Evolutionary conservation across 2,888 invertebrate genomes (phyloP).

Genomic region (Leistus spinibarbis): DNA sequence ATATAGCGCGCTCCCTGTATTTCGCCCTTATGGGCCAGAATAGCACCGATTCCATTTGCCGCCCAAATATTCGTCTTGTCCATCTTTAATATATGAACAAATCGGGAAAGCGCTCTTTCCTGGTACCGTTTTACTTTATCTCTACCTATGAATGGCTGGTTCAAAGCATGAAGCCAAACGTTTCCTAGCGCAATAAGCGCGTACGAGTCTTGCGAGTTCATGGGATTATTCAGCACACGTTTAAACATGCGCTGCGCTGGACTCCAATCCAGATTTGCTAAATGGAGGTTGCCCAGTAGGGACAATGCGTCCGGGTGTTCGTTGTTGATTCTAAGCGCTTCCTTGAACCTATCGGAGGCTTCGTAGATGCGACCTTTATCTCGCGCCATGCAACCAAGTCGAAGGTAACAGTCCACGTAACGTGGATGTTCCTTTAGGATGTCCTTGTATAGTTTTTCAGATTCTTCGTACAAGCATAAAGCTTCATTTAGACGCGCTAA

Average conservation of each 20-base stretch:
- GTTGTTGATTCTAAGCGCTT: conserved; percentile 92
- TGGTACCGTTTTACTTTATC: conserved; percentile 95
- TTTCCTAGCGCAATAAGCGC: conserved; percentile 96
- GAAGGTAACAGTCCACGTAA: conserved; percentile 92
- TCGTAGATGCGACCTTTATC: conserved; percentile 99
- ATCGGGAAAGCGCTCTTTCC: conserved; percentile 91
- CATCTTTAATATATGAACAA: conserved; percentile 87
- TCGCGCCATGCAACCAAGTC: conserved; percentile 96
- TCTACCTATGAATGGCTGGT: conserved; percentile 92
- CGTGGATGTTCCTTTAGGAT: conserved; percentile 97
- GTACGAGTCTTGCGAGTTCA: conserved; percentile 89
- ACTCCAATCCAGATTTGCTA: conserved; percentile 96
- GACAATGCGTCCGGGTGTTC: conserved; percentile 99
- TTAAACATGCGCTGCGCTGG: conserved; percentile 99
- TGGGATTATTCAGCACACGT: conserved; percentile 87
- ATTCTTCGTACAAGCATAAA: conserved; percentile 88
- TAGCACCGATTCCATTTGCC: conserved; percentile 96
- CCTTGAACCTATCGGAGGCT: conserved; percentile 99
- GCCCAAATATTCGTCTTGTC: conserved; percentile 99
- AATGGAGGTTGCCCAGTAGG: conserved; percentile 93
- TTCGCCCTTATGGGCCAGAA: conserved; percentile 89
- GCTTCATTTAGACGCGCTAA: conserved; percentile 93
- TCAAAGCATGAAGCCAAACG: conserved; percentile 96
- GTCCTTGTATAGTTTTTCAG: conserved; percentile 95
- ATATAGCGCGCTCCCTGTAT: conserved; percentile 97